phyloP scores from a whole-genome alignment of 2,888 invertebrate genomes.

The Kryphioiulus occultus region DNA sequence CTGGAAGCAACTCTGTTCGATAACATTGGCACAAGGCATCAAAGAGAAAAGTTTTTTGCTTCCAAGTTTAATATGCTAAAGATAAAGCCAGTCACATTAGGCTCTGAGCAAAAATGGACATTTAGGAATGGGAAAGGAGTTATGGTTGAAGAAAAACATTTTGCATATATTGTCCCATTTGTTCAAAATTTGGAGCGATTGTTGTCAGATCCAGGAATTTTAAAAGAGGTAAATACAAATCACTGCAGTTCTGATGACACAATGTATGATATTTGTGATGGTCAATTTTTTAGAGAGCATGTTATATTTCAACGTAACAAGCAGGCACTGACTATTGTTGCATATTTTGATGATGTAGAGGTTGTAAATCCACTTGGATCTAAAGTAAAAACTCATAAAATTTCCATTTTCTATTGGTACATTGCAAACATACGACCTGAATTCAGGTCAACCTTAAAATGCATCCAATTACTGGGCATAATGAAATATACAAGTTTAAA shows the following conservation, averaged over 20 bases:
- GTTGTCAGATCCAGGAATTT: background rate
- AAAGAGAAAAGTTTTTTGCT: background rate
- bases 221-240: background rate
- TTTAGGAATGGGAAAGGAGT: background rate
- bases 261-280: slow-evolving; percentile 44
- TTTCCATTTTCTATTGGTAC: slow-evolving; percentile 46
- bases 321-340: slow-evolving; percentile 14
- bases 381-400: slow-evolving; percentile 37
- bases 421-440: slow-evolving; percentile 25
- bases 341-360: slow-evolving; percentile 48
- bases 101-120: background rate
- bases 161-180: slow-evolving; percentile 28
- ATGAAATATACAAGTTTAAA: slow-evolving; percentile 28
- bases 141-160: background rate
- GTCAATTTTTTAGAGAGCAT: background rate
- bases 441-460: background rate
- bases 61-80: background rate
- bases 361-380: slow-evolving; percentile 46
- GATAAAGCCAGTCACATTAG: background rate
- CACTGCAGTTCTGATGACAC: background rate
- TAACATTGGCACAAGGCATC: background rate
- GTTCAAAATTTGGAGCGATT: background rate
- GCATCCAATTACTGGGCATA: slow-evolving; percentile 22
- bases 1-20: background rate
- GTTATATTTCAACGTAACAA: background rate